These are phyloP conservation scores for Phylloscopus whistleri DNA, from an alignment of 2,113 vertebrate genomes.

Conservation along the genomic window DNA sequence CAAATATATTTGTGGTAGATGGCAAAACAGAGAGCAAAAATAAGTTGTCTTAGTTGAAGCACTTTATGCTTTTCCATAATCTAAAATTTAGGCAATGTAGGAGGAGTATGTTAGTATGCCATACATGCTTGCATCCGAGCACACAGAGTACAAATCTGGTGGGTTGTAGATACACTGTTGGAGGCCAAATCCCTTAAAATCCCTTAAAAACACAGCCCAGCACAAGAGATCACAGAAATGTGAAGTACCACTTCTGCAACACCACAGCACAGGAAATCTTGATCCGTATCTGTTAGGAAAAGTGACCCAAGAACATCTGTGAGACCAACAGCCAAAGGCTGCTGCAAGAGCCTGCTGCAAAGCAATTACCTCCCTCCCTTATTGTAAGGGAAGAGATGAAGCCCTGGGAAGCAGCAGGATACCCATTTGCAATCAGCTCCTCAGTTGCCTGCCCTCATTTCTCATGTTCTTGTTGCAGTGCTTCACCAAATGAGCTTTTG, in stretches of 20 bases:
- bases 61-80: not conserved
- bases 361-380: not conserved
- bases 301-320: not conserved
- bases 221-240: not conserved
- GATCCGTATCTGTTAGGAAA: not conserved
- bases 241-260: not conserved
- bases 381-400: not conserved
- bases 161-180: not conserved
- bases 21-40: constrained; percentile 13
- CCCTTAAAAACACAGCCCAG: not conserved
- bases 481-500: not conserved
- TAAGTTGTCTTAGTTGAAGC: not conserved
- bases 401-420: not conserved
- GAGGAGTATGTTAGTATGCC: constrained; percentile 3
- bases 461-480: not conserved
- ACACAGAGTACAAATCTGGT: not conserved
- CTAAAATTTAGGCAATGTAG: not conserved
- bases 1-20: constrained; percentile 16
- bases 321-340: not conserved
- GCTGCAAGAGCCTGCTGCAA: not conserved
- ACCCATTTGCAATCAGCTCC: not conserved
- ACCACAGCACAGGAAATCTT: not conserved
- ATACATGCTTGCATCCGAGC: not conserved
- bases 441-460: not conserved
- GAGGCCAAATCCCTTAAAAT: not conserved